Base-by-base conservation (phyloP, 1,140 invertebrate genomes). In the Lerema accius region DNA sequence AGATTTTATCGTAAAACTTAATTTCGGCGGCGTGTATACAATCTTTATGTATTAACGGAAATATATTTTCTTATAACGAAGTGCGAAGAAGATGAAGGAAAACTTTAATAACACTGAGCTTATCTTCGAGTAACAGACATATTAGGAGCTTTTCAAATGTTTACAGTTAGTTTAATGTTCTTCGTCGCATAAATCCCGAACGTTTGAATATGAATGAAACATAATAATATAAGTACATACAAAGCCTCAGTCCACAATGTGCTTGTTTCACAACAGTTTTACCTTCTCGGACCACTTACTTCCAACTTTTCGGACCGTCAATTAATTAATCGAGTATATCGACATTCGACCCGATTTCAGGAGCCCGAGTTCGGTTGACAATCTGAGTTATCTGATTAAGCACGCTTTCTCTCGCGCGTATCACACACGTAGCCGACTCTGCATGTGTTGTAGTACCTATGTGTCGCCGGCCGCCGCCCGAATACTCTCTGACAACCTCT, bases 271-370 rank as follows among this genome's bases (percentile, higher is more conserved):
- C 75, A 86, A 86, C 73, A 75, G 74, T 83, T 82, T 84, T 76
- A 82, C 69, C 60, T 78, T 78, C 70, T 80, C 69, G 74, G 75
- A 76, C 84, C 84, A 87, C 82, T 89, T 89, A 82, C 73, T 76
- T 84, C 69, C 78, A 76, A 76, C 67, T 82, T 84, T 82, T 86
- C 82, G 86, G 81, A 65, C 78, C 80, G 87, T 86, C 85, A 85
- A 88, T 86, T 90, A 90, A 90, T 89, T 85, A 89, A 86, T 86
- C 82, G 87, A 80, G 80, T 90, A 80, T 86, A 87, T 89, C 87
- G 86, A 89, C 84, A 87, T 82, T 86, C 82, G 87, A 90, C 86
- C 87, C 86, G 83, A 86, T 89, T 90, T 89, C 86, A 87, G 87
- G 85, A 87, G 87, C 81, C 73, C 82, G 80, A 82, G 77, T 83